Evolutionary conservation across 2,888 invertebrate species (phyloP).

Genomic region (Onthophagus sagittarius): DNA sequence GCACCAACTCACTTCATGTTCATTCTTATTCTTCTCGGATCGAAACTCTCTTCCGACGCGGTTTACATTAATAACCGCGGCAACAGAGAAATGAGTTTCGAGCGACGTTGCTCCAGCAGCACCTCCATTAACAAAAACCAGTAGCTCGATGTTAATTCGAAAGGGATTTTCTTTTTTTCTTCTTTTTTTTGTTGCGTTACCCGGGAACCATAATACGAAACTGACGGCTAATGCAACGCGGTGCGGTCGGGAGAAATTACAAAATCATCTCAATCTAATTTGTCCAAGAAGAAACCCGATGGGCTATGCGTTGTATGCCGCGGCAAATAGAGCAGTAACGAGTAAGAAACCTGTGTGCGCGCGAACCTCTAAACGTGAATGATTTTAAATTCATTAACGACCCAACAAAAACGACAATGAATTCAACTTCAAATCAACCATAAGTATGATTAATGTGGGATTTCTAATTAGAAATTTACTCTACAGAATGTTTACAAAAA

Average conservation of each 20-base stretch:
- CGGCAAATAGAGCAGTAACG: constrained; percentile 10
- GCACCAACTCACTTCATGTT: constrained; percentile 13
- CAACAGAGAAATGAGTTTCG: constrained; percentile 37
- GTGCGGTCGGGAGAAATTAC: constrained; percentile 34
- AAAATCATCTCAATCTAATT: constrained; percentile 29
- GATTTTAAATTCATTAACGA: constrained; percentile 8
- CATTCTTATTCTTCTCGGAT: constrained; percentile 19
- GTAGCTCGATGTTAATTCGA: constrained; percentile 45
- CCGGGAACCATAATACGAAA: constrained; percentile 29
- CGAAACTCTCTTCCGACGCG: constrained; percentile 27
- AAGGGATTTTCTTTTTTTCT: constrained; percentile 39
- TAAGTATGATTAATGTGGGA: constrained; percentile 9
- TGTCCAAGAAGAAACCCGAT: constrained; percentile 19
- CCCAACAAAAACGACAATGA: constrained; percentile 4
- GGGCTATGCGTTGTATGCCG: neutral
- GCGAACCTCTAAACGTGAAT: neutral
- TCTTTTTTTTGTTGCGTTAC: constrained; percentile 19
- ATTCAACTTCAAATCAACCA: neutral
- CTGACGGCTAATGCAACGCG: constrained; percentile 35
- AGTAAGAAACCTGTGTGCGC: constrained; percentile 9
- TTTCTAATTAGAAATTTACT: neutral
- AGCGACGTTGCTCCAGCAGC: constrained; percentile 28
- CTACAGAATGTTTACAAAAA: neutral
- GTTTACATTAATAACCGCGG: constrained; percentile 36
- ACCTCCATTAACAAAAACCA: constrained; percentile 43